phyloP scores from a whole-genome alignment of 2,113 vertebrate genomes.

The Odobenus rosmarus region DNA sequence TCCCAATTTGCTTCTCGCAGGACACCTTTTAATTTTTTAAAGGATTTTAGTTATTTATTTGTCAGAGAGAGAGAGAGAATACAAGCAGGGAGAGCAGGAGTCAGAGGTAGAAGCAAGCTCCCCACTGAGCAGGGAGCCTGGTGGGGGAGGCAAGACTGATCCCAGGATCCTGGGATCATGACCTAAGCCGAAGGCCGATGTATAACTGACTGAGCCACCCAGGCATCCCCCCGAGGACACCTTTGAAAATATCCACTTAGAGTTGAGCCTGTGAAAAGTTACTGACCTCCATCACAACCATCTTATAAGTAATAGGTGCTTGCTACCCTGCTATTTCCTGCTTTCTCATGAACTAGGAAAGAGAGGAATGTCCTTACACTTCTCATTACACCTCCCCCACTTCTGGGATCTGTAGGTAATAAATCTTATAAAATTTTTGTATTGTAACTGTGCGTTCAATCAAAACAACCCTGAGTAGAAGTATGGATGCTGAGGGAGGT shows the following conservation, averaged over 20 bases:
- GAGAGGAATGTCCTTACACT: neutral
- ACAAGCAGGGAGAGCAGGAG: no score
- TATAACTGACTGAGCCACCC: no score
- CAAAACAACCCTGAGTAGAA: neutral
- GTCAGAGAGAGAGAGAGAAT: no score
- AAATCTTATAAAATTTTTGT: no score
- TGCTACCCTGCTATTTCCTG: neutral
- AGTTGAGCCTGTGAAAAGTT: neutral
- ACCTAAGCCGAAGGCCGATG: no score
- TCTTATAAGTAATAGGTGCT: neutral
- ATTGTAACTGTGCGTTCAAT: neutral
- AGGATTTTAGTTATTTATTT: no score
- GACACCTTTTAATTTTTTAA: neutral
- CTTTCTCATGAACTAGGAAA: neutral
- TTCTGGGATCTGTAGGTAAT: neutral
- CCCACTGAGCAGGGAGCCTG: no score
- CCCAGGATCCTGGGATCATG: no score
- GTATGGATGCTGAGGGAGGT: neutral
- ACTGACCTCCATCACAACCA: neutral
- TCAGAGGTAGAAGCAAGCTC: no score
- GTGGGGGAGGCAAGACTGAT: no score
- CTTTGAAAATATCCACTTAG: neutral
- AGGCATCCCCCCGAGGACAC: no score
- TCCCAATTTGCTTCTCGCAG: neutral
- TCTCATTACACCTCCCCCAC: neutral